Conservation (phyloP, 2,888 invertebrate genomes). For the Heliconius aoede region DNA sequence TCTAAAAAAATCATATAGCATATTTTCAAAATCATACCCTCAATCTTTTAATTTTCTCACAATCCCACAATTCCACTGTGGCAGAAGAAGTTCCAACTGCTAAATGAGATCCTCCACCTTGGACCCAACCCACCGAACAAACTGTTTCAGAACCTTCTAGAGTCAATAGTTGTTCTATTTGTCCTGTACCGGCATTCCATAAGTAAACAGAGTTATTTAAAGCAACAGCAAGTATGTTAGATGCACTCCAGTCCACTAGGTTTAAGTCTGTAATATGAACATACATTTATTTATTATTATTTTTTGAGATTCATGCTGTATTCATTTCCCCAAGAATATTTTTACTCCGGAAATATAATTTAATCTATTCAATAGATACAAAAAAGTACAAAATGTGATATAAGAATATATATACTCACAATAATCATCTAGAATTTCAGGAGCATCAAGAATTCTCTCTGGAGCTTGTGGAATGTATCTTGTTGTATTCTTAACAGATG, state of each 20-base stretch:
- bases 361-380: neutral
- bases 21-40: slow-evolving; percentile 66
- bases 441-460: slow-evolving; percentile 98
- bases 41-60: slow-evolving; percentile 88
- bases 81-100: slow-evolving; percentile 95
- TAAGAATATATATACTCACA: slow-evolving; percentile 84
- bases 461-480: slow-evolving; percentile 96
- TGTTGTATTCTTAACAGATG: slow-evolving; percentile 88
- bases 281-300: neutral
- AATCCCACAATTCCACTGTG: slow-evolving; percentile 96
- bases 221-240: slow-evolving; percentile 96
- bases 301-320: no score
- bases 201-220: slow-evolving; percentile 93
- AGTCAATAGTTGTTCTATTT: slow-evolving; percentile 92
- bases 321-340: no score
- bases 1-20: neutral
- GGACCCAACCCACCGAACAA: slow-evolving; percentile 94
- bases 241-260: slow-evolving; percentile 96
- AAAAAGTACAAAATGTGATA: neutral
- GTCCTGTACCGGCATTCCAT: slow-evolving; percentile 96
- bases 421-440: slow-evolving; percentile 98
- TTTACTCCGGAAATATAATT: neutral
- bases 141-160: slow-evolving; percentile 92
- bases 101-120: slow-evolving; percentile 92
- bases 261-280: slow-evolving; percentile 88